phyloP scores from a whole-genome alignment of 35 echinoderm and acorn worm genomes.

The Nesometra sesokonis region DNA sequence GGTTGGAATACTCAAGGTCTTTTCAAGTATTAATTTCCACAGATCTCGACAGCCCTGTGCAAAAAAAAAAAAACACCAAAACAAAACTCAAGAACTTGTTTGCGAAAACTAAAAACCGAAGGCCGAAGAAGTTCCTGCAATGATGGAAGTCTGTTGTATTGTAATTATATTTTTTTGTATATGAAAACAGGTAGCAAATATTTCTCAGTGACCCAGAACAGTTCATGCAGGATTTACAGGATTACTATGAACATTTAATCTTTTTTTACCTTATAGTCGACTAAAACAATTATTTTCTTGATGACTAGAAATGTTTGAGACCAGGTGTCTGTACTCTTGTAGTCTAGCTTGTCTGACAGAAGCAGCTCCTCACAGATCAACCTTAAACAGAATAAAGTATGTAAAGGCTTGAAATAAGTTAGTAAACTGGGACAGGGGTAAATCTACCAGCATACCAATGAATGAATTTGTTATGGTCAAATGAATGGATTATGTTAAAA shows the following conservation, averaged over 20 bases:
- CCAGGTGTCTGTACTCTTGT: slow-evolving; percentile 63
- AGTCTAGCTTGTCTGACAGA: slow-evolving; percentile 33
- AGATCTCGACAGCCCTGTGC: slow-evolving; percentile 83
- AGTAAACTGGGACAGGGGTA: neutral
- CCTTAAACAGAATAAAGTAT: slow-evolving; percentile 18
- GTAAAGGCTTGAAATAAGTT: neutral
- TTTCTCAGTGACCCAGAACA: neutral
- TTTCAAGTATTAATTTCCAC: slow-evolving; percentile 55
- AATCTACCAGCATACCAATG: neutral
- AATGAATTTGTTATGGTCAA: too few species aligned
- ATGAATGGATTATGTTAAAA: neutral
- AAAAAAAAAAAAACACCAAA: neutral
- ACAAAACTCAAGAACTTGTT: neutral
- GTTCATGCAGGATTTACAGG: neutral
- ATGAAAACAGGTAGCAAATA: neutral
- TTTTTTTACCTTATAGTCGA: slow-evolving; percentile 81
- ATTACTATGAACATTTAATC: neutral
- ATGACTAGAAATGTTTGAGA: slow-evolving; percentile 57
- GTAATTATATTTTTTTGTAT: neutral
- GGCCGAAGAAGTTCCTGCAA: neutral
- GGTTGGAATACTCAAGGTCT: slow-evolving; percentile 27
- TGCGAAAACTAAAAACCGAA: too few species aligned
- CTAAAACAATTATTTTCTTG: slow-evolving; percentile 50
- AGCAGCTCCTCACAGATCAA: slow-evolving; percentile 79
- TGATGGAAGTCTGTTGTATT: neutral